Base-by-base conservation (phyloP, 1,140 invertebrate species). In the Calycopis cecrops region DNA sequence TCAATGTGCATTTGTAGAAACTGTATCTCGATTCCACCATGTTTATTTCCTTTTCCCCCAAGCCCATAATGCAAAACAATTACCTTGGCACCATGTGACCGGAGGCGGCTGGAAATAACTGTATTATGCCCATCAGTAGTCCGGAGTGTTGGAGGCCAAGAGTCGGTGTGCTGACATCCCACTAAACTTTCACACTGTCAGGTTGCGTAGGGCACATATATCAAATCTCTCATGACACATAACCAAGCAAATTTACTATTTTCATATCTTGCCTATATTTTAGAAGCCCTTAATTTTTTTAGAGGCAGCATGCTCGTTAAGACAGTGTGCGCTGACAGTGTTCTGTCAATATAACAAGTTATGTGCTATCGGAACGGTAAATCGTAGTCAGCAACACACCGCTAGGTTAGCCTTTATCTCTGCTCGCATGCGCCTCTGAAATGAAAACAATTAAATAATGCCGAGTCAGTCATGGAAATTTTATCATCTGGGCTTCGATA, bases 401-500 rank as follows among this genome's bases (percentile, higher is more conserved):
- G 66, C 73, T 69, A 78, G 68, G 69, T 72, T 83, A 83, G 77
- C 80, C 83, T 60, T 76, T 79, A 78, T 77, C 73, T 80, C 83
- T 81, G 78, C 77, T 80, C 75, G 79, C 82, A 86, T 86, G 83
- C 79, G 83, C 83, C 83, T 86, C 83, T 85, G 83, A 79, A 86
- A 86, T 73, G 63, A 81, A 82, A 83, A 85, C 63, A 80, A 62
- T 76, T 67, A 72, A 84, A 83, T 82, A 82, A 79, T 84, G 83
- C 83, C 68, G 67, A 85, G 79, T 82, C 75, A 80, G 83, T 85
- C 83, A 86, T 86, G 83, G 83, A 85, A 86, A 86, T 85, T 85
- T 84, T 57, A 61, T 44, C 34, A 51, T 52, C 48, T 57, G 67
- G 59, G 57, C 57, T 51, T 57, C 40, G 50, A 67, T 57, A 66